phyloP scores from a whole-genome alignment of 1,140 invertebrate genomes.

The Sminthurides bifidus region DNA sequence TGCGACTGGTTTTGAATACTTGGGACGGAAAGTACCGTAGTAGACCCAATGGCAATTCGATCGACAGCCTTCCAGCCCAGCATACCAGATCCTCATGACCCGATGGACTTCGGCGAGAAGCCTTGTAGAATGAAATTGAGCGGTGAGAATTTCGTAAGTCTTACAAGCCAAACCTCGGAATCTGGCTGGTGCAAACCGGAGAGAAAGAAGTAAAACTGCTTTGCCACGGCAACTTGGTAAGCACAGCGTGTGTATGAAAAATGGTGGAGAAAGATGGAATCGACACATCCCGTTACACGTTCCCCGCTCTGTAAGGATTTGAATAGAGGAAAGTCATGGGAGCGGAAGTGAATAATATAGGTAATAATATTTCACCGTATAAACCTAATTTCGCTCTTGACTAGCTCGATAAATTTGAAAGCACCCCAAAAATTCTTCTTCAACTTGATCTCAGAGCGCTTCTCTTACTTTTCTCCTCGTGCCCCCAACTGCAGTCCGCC shows the following conservation, averaged over 20 bases:
- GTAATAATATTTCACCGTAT: constrained; percentile 29
- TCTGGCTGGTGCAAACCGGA: too few relatives aligned
- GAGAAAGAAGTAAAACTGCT: not conserved
- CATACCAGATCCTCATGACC: too few relatives aligned
- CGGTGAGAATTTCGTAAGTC: too few relatives aligned
- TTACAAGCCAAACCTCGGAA: too few relatives aligned
- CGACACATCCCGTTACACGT: constrained; percentile 8
- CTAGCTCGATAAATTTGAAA: constrained; percentile 29
- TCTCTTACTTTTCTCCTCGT: too few relatives aligned
- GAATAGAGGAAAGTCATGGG: constrained; percentile 15
- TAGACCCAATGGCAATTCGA: too few relatives aligned
- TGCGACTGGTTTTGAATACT: too few relatives aligned
- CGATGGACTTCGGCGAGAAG: not conserved
- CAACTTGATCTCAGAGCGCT: too few relatives aligned
- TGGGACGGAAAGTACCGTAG: too few relatives aligned
- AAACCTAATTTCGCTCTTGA: constrained; percentile 29
- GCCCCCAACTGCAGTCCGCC: too few relatives aligned
- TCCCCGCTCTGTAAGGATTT: constrained; percentile 8
- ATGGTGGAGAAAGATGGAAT: constrained; percentile 1
- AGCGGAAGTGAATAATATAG: constrained; percentile 31
- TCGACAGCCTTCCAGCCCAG: too few relatives aligned
- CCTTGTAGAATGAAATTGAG: too few relatives aligned
- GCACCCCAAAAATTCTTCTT: constrained; percentile 11
- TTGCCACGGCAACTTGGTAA: not conserved
- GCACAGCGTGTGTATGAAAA: constrained; percentile 7